A percentile compares a stretch with the other conserved stretches of the same genome.
Evolutionary conservation across 2,888 invertebrate genomes (phyloP).

Genomic region (Heliconius hortense): DNA sequence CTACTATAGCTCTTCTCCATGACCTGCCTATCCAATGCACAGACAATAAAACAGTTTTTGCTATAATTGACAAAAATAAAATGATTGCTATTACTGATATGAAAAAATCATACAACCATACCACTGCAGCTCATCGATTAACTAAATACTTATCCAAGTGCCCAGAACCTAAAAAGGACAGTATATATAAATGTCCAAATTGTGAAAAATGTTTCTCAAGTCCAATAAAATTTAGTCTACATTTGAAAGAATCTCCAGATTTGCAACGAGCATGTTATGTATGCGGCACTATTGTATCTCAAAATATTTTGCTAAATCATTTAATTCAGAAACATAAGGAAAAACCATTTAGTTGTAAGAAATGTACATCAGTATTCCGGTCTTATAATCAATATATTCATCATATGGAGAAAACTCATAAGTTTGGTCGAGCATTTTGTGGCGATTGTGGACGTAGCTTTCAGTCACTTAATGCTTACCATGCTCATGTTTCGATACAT

Average conservation of each 20-base stretch:
- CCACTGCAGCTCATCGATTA: slow-evolving; percentile 35
- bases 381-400: slow-evolving; percentile 48
- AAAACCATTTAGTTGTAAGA: slow-evolving; percentile 58
- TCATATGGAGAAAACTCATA: slow-evolving; percentile 57
- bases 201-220: slow-evolving; percentile 62
- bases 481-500: slow-evolving; percentile 63
- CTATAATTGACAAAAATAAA: slow-evolving; percentile 51
- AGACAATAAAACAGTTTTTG: slow-evolving; percentile 47
- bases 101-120: slow-evolving; percentile 23
- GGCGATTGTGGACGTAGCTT: slow-evolving; percentile 68
- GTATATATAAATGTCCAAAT: slow-evolving; percentile 55
- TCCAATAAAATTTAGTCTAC: slow-evolving; percentile 57
- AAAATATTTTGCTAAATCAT: slow-evolving; percentile 59
- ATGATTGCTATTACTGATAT: slow-evolving; percentile 50
- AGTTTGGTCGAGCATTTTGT: slow-evolving; percentile 57
- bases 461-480: slow-evolving; percentile 54
- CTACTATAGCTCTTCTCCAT: slow-evolving; percentile 53
- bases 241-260: slow-evolving; percentile 65
- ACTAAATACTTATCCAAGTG: slow-evolving; percentile 25
- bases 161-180: slow-evolving; percentile 9
- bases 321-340: slow-evolving; percentile 51
- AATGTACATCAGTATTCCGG: slow-evolving; percentile 61
- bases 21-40: slow-evolving; percentile 47
- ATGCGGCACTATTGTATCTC: slow-evolving; percentile 62
- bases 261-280: slow-evolving; percentile 63